These are phyloP conservation scores for Chaetops frenatus DNA, from an alignment of 2,113 vertebrate species.

Conservation along the genomic window DNA sequence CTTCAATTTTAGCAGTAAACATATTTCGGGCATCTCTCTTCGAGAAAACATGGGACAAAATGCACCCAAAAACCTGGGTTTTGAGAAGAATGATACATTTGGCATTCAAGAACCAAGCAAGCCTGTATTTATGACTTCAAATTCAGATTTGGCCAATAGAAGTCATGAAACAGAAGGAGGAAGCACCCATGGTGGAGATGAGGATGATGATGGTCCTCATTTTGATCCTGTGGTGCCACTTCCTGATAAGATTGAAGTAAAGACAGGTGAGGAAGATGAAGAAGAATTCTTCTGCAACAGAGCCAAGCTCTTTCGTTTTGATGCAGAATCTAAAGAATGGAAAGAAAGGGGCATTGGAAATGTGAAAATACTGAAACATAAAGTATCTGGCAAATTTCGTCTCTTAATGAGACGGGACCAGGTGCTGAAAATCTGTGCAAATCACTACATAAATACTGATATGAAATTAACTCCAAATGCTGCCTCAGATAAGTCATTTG, in stretches of 20 bases:
- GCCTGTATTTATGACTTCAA: conserved; percentile 58
- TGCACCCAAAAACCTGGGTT: conserved; percentile 61
- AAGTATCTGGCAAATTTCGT: conserved; percentile 87
- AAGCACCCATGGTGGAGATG: conserved; percentile 80
- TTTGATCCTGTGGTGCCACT: conserved; percentile 98
- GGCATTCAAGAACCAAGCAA: conserved; percentile 72
- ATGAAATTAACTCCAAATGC: conserved; percentile 90
- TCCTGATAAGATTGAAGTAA: conserved; percentile 95
- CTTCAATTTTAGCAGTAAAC: conserved; percentile 83
- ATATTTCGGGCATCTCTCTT: conserved; percentile 69
- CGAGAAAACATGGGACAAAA: conserved; percentile 63
- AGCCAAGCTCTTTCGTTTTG: conserved; percentile 92
- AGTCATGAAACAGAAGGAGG: conserved; percentile 83
- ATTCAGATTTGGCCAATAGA: conserved; percentile 66
- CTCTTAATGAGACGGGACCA: conserved; percentile 96
- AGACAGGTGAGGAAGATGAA: conserved; percentile 97
- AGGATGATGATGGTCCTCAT: conserved; percentile 95
- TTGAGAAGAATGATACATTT: conserved; percentile 76
- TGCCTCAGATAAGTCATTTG: conserved; percentile 92
- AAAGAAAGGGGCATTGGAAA: conserved; percentile 94
- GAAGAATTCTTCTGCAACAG: conserved; percentile 94
- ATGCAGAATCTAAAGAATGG: conserved; percentile 92
- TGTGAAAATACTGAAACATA: conserved; percentile 93
- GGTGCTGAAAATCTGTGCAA: conserved; percentile 96
- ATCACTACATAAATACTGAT: conserved; percentile 93